Base-by-base conservation (phyloP, 2,888 invertebrate genomes). In the Caenorhabditis sulstoni region DNA sequence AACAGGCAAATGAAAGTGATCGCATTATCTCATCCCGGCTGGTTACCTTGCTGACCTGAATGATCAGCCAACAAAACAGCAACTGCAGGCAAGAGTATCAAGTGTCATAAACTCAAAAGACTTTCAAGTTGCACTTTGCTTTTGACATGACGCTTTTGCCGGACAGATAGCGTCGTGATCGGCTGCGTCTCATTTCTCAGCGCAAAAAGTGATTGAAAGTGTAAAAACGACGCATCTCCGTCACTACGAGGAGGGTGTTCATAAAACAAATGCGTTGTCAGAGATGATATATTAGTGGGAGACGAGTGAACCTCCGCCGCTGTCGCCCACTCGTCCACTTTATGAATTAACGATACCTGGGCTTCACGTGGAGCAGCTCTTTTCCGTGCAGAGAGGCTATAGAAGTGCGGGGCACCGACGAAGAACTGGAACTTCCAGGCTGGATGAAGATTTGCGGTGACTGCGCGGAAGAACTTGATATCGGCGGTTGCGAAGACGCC, bases 251-350 rank as follows among this genome's bases (percentile, higher is more conserved):
- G 59, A 22, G 64, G 66, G 71, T 71, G 78, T 78, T 71, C 71
- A 71, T 71, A 78, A 71, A 78, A 78, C 78, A 78, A 78, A 78
- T 78, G 78, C 66, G 61, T 66, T 78, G 78, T 71, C 78, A 71
- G 55, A 52, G 41, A 52, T 78, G 78, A 71, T 71, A 52, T 66
- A 78, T 78, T 61, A 66, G 61, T 41, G 11, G 12, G 23, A 37
- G 41, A 67, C 3, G 29, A 47, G 55, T 66, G 49, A 67, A 66
- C 53, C 53, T 29, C 29, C 29, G 29, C 22, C 49, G 49, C 14
- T 20, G 11, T 7, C 50, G 22, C 22, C 50, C 22, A 29, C 14
- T 5, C 35, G n/a, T 35, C 41, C 37, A 47, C 5, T 47, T 16
- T 61, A 49, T 37, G 1, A 23, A 55, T 14, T 39, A 22, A 53